These are phyloP conservation scores for Xestia ashworthii DNA, from an alignment of 2,888 invertebrate species.

Conservation along the genomic window DNA sequence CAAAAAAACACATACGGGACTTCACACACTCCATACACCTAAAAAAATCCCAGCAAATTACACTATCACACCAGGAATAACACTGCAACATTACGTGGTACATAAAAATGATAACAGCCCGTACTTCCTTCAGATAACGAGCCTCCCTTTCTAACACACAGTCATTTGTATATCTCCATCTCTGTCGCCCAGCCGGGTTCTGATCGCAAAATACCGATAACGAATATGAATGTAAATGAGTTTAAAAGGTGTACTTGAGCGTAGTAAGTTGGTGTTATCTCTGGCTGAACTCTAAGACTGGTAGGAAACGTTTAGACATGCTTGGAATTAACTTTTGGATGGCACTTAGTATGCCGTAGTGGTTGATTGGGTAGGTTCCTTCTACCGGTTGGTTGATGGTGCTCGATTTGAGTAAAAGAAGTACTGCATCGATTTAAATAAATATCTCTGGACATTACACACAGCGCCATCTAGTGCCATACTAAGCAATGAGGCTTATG, in stretches of 20 bases:
- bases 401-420: neutral
- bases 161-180: constrained; percentile 40
- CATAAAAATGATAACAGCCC: constrained; percentile 58
- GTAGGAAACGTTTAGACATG: constrained; percentile 53
- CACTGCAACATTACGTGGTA: constrained; percentile 46
- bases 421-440: too few species aligned
- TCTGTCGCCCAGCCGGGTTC: constrained; percentile 39
- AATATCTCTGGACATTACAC: too few species aligned
- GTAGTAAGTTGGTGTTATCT: constrained; percentile 70
- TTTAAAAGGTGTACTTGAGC: constrained; percentile 66
- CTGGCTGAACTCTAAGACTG: constrained; percentile 64
- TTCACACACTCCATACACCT: neutral
- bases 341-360: constrained; percentile 25
- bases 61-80: constrained; percentile 48
- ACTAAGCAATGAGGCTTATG: too few species aligned
- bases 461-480: too few species aligned
- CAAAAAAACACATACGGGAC: neutral
- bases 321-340: constrained; percentile 42
- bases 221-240: constrained; percentile 71
- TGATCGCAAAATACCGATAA: constrained; percentile 65
- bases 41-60: constrained; percentile 29
- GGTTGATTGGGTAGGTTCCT: constrained; percentile 8
- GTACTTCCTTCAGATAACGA: constrained; percentile 53
- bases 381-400: neutral
- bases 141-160: constrained; percentile 35